phyloP scores from a whole-genome alignment of 2,888 invertebrate species.

The Cantharis lateralis region DNA sequence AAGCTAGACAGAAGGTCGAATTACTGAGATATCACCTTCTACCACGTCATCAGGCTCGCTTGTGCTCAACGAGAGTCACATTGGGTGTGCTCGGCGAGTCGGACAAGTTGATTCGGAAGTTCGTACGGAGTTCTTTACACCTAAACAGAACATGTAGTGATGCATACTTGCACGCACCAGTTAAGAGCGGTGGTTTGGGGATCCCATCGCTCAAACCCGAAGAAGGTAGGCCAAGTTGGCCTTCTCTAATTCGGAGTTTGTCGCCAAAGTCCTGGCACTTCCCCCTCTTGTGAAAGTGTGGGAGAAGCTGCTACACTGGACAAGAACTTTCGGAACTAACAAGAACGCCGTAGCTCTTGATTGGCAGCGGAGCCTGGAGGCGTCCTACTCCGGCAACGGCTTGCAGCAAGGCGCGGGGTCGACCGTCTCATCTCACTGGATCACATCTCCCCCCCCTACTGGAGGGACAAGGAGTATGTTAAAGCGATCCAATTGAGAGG shows the following conservation, averaged over 20 bases:
- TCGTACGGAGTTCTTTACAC: conserved; percentile 50
- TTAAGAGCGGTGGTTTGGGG: no score
- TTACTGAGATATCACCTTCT: conserved; percentile 5
- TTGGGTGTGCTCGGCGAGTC: background rate
- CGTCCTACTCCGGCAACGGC: no score
- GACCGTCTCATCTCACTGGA: conserved; percentile 20
- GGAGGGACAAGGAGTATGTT: conserved; percentile 38
- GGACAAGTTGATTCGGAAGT: conserved; percentile 9
- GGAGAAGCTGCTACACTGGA: background rate
- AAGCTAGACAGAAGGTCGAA: conserved; percentile 12
- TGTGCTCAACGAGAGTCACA: conserved; percentile 9
- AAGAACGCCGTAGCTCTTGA: conserved; percentile 3
- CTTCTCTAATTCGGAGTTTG: no score
- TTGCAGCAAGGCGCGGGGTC: conserved; percentile 12
- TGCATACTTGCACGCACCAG: conserved; percentile 41
- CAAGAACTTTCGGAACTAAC: background rate
- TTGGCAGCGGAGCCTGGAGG: no score
- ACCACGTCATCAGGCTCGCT: background rate
- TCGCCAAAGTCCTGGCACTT: no score
- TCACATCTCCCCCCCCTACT: conserved; percentile 34
- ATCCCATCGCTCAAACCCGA: no score
- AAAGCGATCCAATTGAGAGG: conserved; percentile 39
- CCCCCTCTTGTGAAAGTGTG: background rate
- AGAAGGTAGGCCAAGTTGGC: no score
- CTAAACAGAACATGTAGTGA: no score